Evolutionary conservation across 2,113 vertebrate species (phyloP).

Genomic region (Odobenus rosmarus): DNA sequence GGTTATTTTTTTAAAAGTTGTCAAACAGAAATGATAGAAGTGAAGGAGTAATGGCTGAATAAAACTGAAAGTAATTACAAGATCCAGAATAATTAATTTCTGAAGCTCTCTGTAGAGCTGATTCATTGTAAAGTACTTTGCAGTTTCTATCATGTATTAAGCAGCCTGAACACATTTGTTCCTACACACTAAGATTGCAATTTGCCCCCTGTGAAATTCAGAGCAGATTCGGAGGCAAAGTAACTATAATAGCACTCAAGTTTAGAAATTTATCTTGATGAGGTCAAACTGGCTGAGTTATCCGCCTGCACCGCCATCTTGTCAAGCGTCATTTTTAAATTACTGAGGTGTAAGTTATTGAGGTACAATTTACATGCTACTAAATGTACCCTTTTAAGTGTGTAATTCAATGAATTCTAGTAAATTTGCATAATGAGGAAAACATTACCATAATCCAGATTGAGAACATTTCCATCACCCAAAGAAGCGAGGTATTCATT

Average conservation of each 20-base stretch:
- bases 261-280: not conserved
- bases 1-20: conserved; percentile 28
- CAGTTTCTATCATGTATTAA: not conserved
- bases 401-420: not conserved
- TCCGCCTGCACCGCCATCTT: not conserved
- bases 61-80: not conserved
- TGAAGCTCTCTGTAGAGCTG: not conserved
- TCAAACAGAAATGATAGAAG: conserved; percentile 37
- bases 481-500: not conserved
- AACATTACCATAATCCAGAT: not conserved
- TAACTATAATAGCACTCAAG: not conserved
- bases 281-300: not conserved
- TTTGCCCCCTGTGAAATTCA: not conserved
- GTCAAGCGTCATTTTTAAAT: not conserved
- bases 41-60: not conserved
- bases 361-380: not conserved
- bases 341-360: not conserved
- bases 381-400: not conserved
- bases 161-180: not conserved
- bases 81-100: not conserved
- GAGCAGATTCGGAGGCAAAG: not conserved
- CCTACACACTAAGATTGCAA: not conserved
- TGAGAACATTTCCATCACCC: not conserved
- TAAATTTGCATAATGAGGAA: not conserved
- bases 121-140: not conserved